Evolutionary conservation across 2,888 invertebrate genomes (phyloP).

Genomic region (Polydrusus cervinus): DNA sequence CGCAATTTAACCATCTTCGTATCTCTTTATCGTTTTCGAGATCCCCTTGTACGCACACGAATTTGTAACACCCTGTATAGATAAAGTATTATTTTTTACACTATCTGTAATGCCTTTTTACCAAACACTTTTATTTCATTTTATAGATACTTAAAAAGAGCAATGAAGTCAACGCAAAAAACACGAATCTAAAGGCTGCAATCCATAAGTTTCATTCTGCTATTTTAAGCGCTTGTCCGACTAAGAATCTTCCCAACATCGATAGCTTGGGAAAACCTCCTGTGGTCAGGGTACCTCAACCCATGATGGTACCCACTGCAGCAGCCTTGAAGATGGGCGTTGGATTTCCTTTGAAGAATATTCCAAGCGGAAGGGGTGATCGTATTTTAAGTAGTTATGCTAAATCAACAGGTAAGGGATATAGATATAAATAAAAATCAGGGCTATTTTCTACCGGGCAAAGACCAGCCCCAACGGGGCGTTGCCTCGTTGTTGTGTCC

Average conservation of each 20-base stretch:
- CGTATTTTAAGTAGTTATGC: constrained; percentile 77
- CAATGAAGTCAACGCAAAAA: constrained; percentile 77
- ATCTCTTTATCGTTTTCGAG: no score
- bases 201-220: constrained; percentile 78
- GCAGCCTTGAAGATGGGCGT: constrained; percentile 91
- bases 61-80: no score
- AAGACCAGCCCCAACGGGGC: no score
- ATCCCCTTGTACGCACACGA: no score
- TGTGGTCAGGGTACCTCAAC: constrained; percentile 66
- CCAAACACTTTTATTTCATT: neutral
- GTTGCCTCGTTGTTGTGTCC: no score
- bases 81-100: no score
- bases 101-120: no score
- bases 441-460: no score
- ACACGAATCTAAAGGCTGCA: constrained; percentile 76
- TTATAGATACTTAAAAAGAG: constrained; percentile 75
- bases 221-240: constrained; percentile 77
- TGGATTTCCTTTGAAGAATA: constrained; percentile 85
- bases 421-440: no score
- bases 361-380: constrained; percentile 79
- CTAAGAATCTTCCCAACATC: constrained; percentile 75
- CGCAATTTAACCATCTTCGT: no score
- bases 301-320: constrained; percentile 85
- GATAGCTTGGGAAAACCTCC: constrained; percentile 74
- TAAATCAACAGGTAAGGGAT: constrained; percentile 73